Evolutionary conservation across 2,797 vertebrate species (phyloP), one percentile per base, ranked within the genome.

Genomic region (Hylomyscus alleni): DNA sequence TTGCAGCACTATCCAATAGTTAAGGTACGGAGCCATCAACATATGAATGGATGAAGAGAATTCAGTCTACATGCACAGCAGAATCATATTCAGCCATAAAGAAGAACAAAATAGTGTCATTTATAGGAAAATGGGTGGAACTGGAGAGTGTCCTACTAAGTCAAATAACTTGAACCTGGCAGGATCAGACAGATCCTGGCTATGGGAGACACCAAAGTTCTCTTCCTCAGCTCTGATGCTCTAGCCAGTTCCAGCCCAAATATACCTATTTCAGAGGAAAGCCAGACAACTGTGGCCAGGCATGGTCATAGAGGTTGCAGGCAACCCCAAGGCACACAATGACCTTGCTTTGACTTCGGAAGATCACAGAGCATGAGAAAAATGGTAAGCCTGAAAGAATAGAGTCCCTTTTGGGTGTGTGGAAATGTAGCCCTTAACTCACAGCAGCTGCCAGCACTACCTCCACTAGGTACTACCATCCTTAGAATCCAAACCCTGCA

Each of bases 401-500:
- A n/a, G 31, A 37, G 7, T 1, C 19, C 40, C 37, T 26, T 22
- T 2, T 29, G 34, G 22, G 26, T 6, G 7, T 52, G 0, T 20
- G 29, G 20, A 19, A 60, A 1, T 44, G n/a, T 54, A 67, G 3
- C 15, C 31, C 47, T 40, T 10, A 31, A 62, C 10, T 52, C 12
- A 7, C 22, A 50, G 5, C n/a, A 24, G 13, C 37, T 72, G 4
- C 1, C n/a, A 87, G 24, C 0, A 2, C 7, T 34, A 4, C 62
- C 44, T 85, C 31, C n/a, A 44, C 26, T 60, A 2, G 24, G 26
- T 40, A 65, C 5, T 0, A 9, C 22, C 6, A 2, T 56, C 10
- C 3, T 9, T n/a, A 10, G 1, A 14, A 40, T 26, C 10, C 3
- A 31, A 58, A 26, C 26, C 56, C 76, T 2, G 2, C 7, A 3